These are phyloP conservation scores for Liposcelis brunnea DNA, from an alignment of 2,888 invertebrate genomes.

Conservation along the genomic window DNA sequence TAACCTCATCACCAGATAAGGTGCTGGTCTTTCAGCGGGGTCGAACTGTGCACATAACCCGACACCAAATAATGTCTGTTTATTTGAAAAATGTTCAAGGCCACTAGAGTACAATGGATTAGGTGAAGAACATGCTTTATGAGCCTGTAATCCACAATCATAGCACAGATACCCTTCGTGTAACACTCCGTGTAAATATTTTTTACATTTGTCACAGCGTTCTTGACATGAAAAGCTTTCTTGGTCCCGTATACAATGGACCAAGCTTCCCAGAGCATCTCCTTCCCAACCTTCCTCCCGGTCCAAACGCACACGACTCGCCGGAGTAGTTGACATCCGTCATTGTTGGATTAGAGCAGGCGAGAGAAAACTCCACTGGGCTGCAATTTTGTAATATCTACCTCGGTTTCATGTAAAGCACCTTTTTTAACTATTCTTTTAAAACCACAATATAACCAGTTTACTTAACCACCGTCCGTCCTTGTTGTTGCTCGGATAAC, in stretches of 20 bases:
- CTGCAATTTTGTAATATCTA: no score
- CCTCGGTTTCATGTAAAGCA: no score
- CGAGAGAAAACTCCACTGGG: background rate
- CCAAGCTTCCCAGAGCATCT: slow-evolving; percentile 3
- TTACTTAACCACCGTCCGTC: no score
- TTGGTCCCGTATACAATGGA: slow-evolving; percentile 2
- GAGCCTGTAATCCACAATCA: slow-evolving; percentile 52
- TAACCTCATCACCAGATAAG: slow-evolving; percentile 39
- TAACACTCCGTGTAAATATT: slow-evolving; percentile 47
- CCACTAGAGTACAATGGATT: slow-evolving; percentile 38
- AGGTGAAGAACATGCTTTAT: slow-evolving; percentile 48
- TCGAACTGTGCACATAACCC: slow-evolving; percentile 44
- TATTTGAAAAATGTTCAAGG: slow-evolving; percentile 20
- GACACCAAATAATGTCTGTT: slow-evolving; percentile 36
- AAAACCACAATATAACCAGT: no score
- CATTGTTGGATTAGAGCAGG: slow-evolving; percentile 4
- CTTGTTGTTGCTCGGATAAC: background rate
- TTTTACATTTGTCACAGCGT: slow-evolving; percentile 54
- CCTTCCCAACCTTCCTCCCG: slow-evolving; percentile 2
- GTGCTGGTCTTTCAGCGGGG: slow-evolving; percentile 35
- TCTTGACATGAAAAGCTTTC: slow-evolving; percentile 23
- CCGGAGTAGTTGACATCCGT: slow-evolving; percentile 5
- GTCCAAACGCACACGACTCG: slow-evolving; percentile 4
- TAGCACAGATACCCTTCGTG: slow-evolving; percentile 55
- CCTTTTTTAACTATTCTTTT: no score